Evolutionary conservation across 2,113 vertebrate genomes (phyloP).

Genomic region (Probosciger aterrimus): DNA sequence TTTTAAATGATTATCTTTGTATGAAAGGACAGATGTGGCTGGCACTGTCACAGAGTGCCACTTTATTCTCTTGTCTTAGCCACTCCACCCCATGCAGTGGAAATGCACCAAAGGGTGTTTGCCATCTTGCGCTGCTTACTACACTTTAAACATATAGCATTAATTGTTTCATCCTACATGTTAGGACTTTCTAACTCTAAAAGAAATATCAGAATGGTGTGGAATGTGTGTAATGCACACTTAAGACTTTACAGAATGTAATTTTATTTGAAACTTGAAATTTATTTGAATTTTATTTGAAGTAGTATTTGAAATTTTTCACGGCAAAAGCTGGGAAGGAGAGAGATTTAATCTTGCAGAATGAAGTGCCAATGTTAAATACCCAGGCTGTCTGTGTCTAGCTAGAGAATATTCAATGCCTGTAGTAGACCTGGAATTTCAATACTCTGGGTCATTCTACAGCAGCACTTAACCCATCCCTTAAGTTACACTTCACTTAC

Average conservation of each 20-base stretch:
- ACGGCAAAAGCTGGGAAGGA: neutral
- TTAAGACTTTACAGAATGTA: neutral
- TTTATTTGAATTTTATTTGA: neutral
- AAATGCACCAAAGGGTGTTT: neutral
- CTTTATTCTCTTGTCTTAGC: neutral
- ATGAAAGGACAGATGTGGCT: neutral
- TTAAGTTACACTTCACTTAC: neutral
- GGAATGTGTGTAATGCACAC: neutral
- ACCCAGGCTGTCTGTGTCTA: neutral
- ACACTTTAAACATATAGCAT: constrained; percentile 9
- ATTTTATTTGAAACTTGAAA: neutral
- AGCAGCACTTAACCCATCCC: neutral
- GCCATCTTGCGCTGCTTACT: neutral
- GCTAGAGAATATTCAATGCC: neutral
- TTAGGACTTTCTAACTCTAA: constrained; percentile 23
- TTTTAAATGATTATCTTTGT: neutral
- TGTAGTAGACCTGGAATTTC: neutral
- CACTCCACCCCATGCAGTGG: neutral
- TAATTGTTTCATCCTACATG: neutral
- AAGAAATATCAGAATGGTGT: neutral
- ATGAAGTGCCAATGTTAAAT: neutral
- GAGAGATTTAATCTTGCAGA: neutral
- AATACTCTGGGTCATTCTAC: neutral
- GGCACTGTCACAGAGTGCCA: neutral
- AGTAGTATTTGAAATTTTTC: neutral